phyloP scores from a whole-genome alignment of 2,113 vertebrate genomes.

The Gallinago undulata region DNA sequence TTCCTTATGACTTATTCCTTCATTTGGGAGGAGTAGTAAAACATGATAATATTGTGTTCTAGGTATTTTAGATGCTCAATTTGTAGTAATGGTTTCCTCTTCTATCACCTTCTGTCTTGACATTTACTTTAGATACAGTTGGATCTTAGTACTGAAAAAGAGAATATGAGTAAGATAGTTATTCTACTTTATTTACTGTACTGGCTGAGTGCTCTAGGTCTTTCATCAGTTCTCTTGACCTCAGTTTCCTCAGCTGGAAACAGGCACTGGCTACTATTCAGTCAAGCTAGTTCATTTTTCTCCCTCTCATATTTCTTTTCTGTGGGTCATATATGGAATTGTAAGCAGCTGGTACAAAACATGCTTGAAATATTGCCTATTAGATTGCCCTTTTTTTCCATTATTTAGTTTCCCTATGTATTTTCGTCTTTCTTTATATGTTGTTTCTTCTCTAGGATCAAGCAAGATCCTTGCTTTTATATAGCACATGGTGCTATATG shows the following conservation, averaged over 20 bases:
- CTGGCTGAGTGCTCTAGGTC: background rate
- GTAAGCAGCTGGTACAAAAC: background rate
- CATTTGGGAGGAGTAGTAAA: background rate
- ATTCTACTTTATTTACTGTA: background rate
- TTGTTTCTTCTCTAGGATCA: background rate
- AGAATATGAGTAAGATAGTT: background rate
- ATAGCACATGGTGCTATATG: background rate
- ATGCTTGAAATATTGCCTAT: background rate
- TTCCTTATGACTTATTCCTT: background rate
- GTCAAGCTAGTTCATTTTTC: background rate
- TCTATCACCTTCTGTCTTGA: background rate
- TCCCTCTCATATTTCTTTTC: accelerated
- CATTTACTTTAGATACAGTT: background rate
- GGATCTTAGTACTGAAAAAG: background rate
- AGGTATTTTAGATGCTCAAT: background rate
- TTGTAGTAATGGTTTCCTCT: background rate
- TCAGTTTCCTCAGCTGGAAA: background rate
- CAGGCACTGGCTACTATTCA: background rate
- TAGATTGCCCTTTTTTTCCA: background rate
- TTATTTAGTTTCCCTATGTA: background rate
- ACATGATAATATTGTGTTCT: background rate
- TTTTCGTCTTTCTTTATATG: background rate
- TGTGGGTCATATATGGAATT: background rate
- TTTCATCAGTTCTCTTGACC: background rate
- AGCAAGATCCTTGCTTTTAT: background rate